Base-by-base conservation (phyloP, 2,113 vertebrate species). In the Rhinopomastus cyanomelas region DNA sequence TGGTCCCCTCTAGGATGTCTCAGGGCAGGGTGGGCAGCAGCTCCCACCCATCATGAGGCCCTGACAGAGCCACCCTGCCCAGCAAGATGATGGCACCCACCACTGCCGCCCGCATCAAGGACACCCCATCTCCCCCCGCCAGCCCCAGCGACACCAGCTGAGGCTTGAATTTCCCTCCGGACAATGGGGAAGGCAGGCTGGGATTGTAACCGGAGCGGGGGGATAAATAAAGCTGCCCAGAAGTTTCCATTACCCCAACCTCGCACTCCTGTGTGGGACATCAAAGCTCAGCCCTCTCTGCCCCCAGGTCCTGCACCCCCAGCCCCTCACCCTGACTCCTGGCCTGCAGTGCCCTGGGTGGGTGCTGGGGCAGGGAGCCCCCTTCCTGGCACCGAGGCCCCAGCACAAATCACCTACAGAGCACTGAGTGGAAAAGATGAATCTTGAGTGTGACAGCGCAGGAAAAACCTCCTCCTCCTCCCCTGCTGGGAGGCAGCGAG, bases 151-250 rank as follows among this genome's bases (percentile, higher is more conserved):
- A 56, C 90, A 88, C 84, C 91, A 87, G 87, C 91, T 85, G 85
- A 71, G 89, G 81, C 71, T 94, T 89, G 60, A 85, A 78, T 89
- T 93, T 94, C 79, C 80, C 93, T 71, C 60, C 0, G 34, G 91
- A 96, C 95, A 96, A 96, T 96, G 82, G 93, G 72, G 79, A 89
- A 87, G 68, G 67, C 64, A 3, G 80, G 80, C 81, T 20, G 85
- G 85, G 87, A 71, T 74, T 89, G 94, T 95, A 96, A 95, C 85
- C 16, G 46, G 95, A 96, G 82, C 30, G 0, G 65, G 53, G 66
- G 87, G 81, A 91, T 94, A 96, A 95, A 95, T 94, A 88, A 95
- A 93, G 93, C 92, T 80, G 72, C 83, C 61, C 86, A 85, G 64
- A 94, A 90, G 88, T 94, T 95, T 94, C 92, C 93, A 95, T 93